These are phyloP conservation scores for Brachyhypopomus gauderio DNA, from an alignment of 2,113 vertebrate species.

Conservation along the genomic window DNA sequence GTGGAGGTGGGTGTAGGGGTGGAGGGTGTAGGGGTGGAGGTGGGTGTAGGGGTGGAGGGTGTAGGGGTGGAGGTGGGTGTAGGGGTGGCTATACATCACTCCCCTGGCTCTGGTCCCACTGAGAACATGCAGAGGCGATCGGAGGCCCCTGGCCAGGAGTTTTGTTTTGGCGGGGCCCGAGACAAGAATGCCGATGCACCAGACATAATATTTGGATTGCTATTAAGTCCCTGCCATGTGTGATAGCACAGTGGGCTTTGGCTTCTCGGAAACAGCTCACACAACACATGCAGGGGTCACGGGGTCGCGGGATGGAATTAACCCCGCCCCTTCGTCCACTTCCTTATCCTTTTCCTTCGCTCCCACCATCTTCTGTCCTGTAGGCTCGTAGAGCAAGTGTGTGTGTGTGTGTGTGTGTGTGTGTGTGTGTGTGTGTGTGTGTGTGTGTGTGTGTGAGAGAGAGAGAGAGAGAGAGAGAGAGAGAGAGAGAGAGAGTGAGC, in stretches of 20 bases:
- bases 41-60: too few relatives aligned
- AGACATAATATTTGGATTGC: slow-evolving; percentile 85
- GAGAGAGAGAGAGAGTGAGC: background rate
- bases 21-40: background rate
- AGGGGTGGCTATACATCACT: slow-evolving; percentile 46
- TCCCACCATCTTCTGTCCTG: slow-evolving; percentile 22
- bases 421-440: background rate
- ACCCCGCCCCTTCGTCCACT: slow-evolving; percentile 7
- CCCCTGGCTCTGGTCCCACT: slow-evolving; percentile 52
- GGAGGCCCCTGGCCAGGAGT: slow-evolving; percentile 64
- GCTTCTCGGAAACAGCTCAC: slow-evolving; percentile 61
- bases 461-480: too few relatives aligned
- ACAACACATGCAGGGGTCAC: slow-evolving; percentile 36
- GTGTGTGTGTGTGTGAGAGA: too few relatives aligned
- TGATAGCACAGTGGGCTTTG: slow-evolving; percentile 62
- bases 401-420: too few relatives aligned
- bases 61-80: too few relatives aligned
- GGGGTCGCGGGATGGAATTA: slow-evolving; percentile 29
- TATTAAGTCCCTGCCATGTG: slow-evolving; percentile 66
- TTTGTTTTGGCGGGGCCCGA: slow-evolving; percentile 77
- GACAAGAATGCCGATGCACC: slow-evolving; percentile 77
- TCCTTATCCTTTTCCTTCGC: slow-evolving; percentile 49
- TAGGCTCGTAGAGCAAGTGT: background rate
- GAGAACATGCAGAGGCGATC: slow-evolving; percentile 10
- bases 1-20: background rate